Base-by-base conservation (phyloP, 2,797 vertebrate species). In the Dendrocincla fuliginosa region DNA sequence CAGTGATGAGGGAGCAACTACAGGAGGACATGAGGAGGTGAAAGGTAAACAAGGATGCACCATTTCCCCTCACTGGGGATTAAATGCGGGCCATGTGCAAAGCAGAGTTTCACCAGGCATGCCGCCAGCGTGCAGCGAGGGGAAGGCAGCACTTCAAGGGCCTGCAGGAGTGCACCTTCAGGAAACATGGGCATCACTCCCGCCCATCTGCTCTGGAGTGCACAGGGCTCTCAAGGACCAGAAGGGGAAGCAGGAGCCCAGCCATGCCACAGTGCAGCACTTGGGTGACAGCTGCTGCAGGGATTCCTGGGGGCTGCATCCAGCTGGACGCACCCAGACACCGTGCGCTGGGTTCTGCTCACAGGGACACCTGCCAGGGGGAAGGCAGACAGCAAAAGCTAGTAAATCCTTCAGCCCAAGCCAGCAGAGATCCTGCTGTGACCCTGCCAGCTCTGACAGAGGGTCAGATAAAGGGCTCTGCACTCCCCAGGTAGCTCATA, bases 401-500 rank as follows among this genome's bases (percentile, higher is more conserved):
- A 55, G 63, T 42, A 76, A 84, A 91, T 64, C 92, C 84, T 84
- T 79, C 67, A 87, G 77, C 67, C 84, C 24, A 59, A 69, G 60
- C 37, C 25, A 90, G 68, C 60, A 82, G 85, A 69, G 76, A 87
- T 59, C 61, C 70, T 73, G 70, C 90, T 95, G 93, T 49, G 81
- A 56, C 55, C 42, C 63, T 44, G 86, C 77, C 81, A 86, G 86
- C 70, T 59, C 88, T 83, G 74, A 87, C 44, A 86, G 80, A 76
- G 81, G 81, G 59, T 90, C 78, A 76, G 57, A 94, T 82, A 84
- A 94, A 95, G 74, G 55, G 60, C 39, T 90, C 67, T 55, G 81
- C 13, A 0, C 86, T 89, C 81, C 95, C 84, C 94, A 96, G 87
- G 87, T 96, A 94, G 70, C 71, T 93, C 91, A 84, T 84, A 91